Evolutionary conservation across 2,888 invertebrate genomes (phyloP).

Genomic region (Syritta pipiens): DNA sequence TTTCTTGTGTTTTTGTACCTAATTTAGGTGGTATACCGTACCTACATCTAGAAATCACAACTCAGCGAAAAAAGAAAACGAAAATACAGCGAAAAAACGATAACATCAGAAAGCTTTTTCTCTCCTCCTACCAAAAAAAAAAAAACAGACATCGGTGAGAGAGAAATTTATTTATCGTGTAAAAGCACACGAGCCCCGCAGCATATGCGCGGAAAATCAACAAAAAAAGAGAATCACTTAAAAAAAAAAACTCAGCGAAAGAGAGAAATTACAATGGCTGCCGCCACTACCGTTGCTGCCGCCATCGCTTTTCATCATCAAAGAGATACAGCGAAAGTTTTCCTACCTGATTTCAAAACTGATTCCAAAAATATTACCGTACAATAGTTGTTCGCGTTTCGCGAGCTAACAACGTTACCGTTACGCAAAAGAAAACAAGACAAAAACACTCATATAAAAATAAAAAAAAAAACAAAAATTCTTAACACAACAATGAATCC

Average conservation of each 20-base stretch:
- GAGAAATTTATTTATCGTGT: too few relatives aligned
- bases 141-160: too few relatives aligned
- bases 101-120: slow-evolving; percentile 7
- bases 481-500: slow-evolving; percentile 21
- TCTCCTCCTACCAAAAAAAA: slow-evolving; percentile 13
- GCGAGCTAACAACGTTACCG: slow-evolving; percentile 61
- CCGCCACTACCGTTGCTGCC: not conserved
- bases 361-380: slow-evolving; percentile 32
- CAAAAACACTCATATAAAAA: not conserved
- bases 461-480: not conserved
- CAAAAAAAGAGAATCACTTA: not conserved
- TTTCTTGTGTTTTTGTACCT: slow-evolving; percentile 51
- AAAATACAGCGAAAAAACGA: slow-evolving; percentile 13
- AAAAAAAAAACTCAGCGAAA: slow-evolving; percentile 1
- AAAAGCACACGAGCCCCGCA: slow-evolving; percentile 13
- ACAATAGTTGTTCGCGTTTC: slow-evolving; percentile 68
- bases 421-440: slow-evolving; percentile 10
- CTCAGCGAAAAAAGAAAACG: slow-evolving; percentile 59
- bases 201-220: slow-evolving; percentile 18
- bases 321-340: slow-evolving; percentile 56
- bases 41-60: slow-evolving; percentile 44
- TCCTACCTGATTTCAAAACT: slow-evolving; percentile 45
- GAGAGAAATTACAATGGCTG: slow-evolving; percentile 28
- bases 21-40: slow-evolving; percentile 50
- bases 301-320: slow-evolving; percentile 15